phyloP scores from a whole-genome alignment of 1,140 invertebrate genomes.

The Ptiloglossa arizonensis region DNA sequence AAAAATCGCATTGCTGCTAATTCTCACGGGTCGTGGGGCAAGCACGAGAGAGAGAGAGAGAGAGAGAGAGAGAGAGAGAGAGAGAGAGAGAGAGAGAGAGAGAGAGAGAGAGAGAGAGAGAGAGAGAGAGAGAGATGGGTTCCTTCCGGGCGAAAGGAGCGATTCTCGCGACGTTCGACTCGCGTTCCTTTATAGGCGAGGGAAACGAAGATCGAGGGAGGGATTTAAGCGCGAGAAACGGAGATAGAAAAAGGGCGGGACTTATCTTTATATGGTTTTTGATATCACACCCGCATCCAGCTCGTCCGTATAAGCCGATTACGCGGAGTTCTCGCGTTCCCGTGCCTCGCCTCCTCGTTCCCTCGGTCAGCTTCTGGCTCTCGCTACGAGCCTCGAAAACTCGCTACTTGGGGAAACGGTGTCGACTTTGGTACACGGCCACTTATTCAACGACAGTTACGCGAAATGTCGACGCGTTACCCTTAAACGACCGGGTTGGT shows the following conservation, averaged over 20 bases:
- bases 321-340: slow-evolving; percentile 52
- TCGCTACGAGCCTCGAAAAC: background rate
- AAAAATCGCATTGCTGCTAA: slow-evolving; percentile 26
- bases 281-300: slow-evolving; percentile 52
- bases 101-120: no score
- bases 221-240: background rate
- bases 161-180: background rate
- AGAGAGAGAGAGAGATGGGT: no score
- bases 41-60: background rate
- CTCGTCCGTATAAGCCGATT: slow-evolving; percentile 57
- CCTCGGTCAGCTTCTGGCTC: slow-evolving; percentile 35
- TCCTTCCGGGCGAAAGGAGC: no score
- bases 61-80: no score
- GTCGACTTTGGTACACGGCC: background rate
- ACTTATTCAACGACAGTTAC: slow-evolving; percentile 43
- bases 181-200: background rate
- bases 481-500: slow-evolving; percentile 11
- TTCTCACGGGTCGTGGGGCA: slow-evolving; percentile 11
- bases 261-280: slow-evolving; percentile 51
- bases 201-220: background rate
- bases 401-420: no score
- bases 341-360: slow-evolving; percentile 28
- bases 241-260: slow-evolving; percentile 47
- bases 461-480: background rate
- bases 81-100: no score